These are phyloP conservation scores for Craseonycteris thonglongyai DNA, from an alignment of 2,113 vertebrate genomes.

Conservation along the genomic window DNA sequence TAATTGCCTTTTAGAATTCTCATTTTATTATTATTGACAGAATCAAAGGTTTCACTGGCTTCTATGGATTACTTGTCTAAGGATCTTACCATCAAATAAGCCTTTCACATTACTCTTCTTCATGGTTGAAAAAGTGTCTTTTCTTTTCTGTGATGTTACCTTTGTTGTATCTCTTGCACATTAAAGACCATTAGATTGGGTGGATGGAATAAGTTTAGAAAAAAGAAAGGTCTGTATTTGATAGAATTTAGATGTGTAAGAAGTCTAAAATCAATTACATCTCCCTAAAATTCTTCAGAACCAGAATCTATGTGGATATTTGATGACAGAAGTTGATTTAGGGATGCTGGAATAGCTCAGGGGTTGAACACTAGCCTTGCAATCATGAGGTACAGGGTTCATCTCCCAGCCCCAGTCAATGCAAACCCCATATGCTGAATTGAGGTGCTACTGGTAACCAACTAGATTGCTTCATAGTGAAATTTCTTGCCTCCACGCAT, in stretches of 20 bases:
- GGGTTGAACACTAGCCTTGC: no score
- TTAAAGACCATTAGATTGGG: not conserved
- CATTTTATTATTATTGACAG: not conserved
- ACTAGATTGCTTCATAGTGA: no score
- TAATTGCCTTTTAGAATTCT: not conserved
- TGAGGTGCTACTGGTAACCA: no score
- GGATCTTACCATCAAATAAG: not conserved
- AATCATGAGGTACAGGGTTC: no score
- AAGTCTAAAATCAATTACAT: slow-evolving; percentile 46
- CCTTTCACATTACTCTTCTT: not conserved
- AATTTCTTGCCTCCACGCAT: no score
- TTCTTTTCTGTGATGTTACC: not conserved
- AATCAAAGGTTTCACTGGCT: not conserved
- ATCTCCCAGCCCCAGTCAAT: no score
- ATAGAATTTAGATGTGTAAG: not conserved
- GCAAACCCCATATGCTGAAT: no score
- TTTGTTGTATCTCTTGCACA: not conserved
- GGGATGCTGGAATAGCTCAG: no score
- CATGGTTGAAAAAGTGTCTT: not conserved
- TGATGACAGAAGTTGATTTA: slow-evolving; percentile 27
- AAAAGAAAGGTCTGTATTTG: not conserved
- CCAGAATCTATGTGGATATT: not conserved
- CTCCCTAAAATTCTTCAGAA: not conserved
- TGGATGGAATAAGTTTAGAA: not conserved
- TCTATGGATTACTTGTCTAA: not conserved